Percentiles rank a stretch among this genome's conserved stretches.
Evolutionary conservation across 2,888 invertebrate species (phyloP).

Genomic region (Trissoscelio sp.): DNA sequence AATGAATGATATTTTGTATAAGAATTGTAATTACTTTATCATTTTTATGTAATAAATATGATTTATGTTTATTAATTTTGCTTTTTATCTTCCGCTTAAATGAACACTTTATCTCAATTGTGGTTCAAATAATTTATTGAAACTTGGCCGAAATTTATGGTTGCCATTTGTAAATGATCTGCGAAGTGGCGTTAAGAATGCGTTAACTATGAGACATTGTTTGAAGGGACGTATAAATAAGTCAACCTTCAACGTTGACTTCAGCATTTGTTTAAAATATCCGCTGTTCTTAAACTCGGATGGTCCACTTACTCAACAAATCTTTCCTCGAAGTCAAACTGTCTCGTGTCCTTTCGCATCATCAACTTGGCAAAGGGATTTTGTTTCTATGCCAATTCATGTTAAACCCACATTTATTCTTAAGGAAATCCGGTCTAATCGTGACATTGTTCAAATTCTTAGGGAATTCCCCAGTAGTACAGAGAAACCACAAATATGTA

Average conservation of each 20-base stretch:
- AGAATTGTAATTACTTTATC: too few species aligned
- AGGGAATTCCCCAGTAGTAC: slow-evolving; percentile 28
- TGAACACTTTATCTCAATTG: too few species aligned
- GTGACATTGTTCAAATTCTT: slow-evolving; percentile 30
- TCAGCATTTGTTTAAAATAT: slow-evolving; percentile 31
- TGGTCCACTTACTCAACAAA: slow-evolving; percentile 33
- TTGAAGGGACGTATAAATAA: slow-evolving; percentile 45
- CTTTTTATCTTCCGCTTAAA: too few species aligned
- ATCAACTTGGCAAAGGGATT: slow-evolving; percentile 41
- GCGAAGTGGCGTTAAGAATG: slow-evolving; percentile 3
- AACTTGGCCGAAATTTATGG: slow-evolving; percentile 26
- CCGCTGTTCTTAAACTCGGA: slow-evolving; percentile 2
- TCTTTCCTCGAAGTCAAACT: slow-evolving; percentile 48
- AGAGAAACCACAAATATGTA: too few species aligned
- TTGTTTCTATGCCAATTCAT: slow-evolving; percentile 2
- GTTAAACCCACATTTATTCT: background rate
- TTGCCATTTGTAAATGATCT: slow-evolving; percentile 9
- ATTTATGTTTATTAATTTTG: too few species aligned
- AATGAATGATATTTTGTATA: too few species aligned
- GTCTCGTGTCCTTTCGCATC: slow-evolving; percentile 39
- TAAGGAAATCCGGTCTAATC: background rate
- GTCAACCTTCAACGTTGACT: slow-evolving; percentile 37
- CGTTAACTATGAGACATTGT: slow-evolving; percentile 21
- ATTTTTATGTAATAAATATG: too few species aligned
- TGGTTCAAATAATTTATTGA: slow-evolving; percentile 1